Base-by-base conservation (phyloP, 53 echinoderm and acorn worm species). In the Patiria pectinifera region DNA sequence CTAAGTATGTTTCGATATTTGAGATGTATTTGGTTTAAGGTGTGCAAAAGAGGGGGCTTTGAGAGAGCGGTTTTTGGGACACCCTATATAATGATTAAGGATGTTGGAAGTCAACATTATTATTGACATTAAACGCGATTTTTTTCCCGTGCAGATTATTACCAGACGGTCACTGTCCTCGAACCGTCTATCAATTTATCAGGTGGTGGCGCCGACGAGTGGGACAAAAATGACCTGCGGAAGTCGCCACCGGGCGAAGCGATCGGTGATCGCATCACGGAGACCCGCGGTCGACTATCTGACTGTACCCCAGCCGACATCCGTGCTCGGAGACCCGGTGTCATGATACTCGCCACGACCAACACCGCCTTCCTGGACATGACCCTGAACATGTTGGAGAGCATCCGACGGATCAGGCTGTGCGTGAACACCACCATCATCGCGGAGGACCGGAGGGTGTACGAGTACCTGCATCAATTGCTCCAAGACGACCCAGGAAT, bases 301-400 rank as follows among this genome's bases (percentile, higher is more conserved):
- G 43, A 80, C 46, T 80, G 80, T 48, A 80, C 80, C 46, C 21
- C 43, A 1, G 80, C 46, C 12, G 80, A 80, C 47, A 47, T 80
- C 19, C 12, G 12, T 4, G 16, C 35, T 35, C 35, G 7, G 24
- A 80, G 80, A 35, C 46, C 80, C 48, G 48, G 48, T 16, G 46
- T 80, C 16, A 15, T 16, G 13, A 45, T 80, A 18, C 80, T 80
- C 6, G 45, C 80, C 45, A 24, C 94, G 0, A 91, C 94, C 21
- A 94, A 94, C 82, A 85, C 91, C 19, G 94, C 87, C 44, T 94
- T 84, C 46, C 85, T 94, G 12, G 94, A 94, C 80, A 85, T 94
- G 59, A 89, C 90, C 35, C 69, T 85, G 12, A 94, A 94, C 85
- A 86, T 91, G 91, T 66, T 94, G 71, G 94, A 94, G 76, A 94